Percentiles rank a stretch among this genome's conserved stretches.
phyloP scores from a whole-genome alignment of 1,140 invertebrate genomes.

The Popillia japonica region DNA sequence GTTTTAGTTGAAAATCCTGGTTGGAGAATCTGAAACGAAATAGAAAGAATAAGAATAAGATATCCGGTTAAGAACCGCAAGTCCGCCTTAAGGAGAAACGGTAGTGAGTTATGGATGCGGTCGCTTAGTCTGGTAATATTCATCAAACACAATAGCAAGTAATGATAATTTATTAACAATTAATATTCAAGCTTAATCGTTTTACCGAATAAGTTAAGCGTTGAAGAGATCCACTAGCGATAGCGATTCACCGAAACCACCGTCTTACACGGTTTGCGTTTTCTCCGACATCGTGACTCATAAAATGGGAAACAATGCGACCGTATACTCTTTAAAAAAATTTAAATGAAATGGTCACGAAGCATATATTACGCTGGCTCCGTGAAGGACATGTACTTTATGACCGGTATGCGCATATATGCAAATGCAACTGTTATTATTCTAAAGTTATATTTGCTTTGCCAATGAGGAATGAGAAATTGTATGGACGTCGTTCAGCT shows the following conservation, averaged over 20 bases:
- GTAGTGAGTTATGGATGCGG: neutral
- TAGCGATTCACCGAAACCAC: neutral
- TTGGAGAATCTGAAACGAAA: neutral
- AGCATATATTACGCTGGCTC: neutral
- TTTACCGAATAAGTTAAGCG: neutral
- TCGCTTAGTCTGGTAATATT: neutral
- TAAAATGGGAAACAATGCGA: slow-evolving; percentile 1
- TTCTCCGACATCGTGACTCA: slow-evolving; percentile 4
- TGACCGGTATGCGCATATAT: too few relatives aligned
- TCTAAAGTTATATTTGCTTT: too few relatives aligned
- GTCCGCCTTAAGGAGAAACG: neutral
- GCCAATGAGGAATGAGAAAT: too few relatives aligned
- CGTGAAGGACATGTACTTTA: too few relatives aligned
- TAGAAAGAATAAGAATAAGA: neutral
- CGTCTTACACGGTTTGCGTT: neutral
- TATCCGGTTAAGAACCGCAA: neutral
- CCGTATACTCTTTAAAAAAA: neutral
- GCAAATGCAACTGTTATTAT: too few relatives aligned
- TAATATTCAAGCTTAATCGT: neutral
- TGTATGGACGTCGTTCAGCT: too few relatives aligned
- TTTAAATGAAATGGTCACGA: slow-evolving; percentile 5
- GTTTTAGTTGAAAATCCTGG: neutral
- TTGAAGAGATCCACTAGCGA: neutral
- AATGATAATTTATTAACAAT: neutral
- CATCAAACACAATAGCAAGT: too few relatives aligned